Evolutionary conservation across 2,888 invertebrate genomes (phyloP).

Genomic region (Nowickia ferox): DNA sequence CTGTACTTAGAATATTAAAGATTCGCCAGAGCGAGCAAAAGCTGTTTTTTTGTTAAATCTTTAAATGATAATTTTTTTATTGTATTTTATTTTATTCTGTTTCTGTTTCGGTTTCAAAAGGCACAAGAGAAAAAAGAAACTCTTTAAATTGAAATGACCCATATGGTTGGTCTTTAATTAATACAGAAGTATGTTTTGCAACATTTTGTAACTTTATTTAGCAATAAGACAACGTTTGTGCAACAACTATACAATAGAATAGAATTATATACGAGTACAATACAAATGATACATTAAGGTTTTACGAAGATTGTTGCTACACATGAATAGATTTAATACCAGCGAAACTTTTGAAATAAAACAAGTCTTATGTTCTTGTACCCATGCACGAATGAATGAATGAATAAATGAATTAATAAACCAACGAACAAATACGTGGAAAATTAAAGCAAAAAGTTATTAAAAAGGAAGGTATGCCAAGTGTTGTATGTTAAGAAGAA

Average conservation of each 20-base stretch:
- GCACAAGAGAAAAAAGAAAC: neutral
- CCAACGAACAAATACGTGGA: conserved; percentile 2
- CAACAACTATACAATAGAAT: conserved; percentile 25
- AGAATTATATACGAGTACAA: neutral
- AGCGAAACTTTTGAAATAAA: conserved; percentile 24
- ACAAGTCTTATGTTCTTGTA: conserved; percentile 10
- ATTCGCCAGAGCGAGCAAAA: no score
- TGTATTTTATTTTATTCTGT: neutral
- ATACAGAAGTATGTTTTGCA: conserved; percentile 51
- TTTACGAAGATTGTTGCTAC: conserved; percentile 32
- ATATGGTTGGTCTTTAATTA: conserved; percentile 57
- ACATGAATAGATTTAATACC: conserved; percentile 53
- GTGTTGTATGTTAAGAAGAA: no score
- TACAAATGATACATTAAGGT: conserved; percentile 16
- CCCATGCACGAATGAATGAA: neutral
- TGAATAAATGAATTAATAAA: neutral
- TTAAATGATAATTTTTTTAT: conserved; percentile 7
- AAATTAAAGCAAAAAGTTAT: conserved; percentile 5
- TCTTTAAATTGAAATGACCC: conserved; percentile 61
- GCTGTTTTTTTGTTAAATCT: neutral
- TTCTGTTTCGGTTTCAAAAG: neutral
- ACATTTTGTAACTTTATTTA: conserved; percentile 44
- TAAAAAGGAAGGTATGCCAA: neutral
- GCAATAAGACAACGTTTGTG: conserved; percentile 39
- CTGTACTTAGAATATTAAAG: no score